Percentiles rank a stretch among this genome's conserved stretches.
Evolutionary conservation across 2,797 vertebrate species (phyloP).

Genomic region (Sebastes vulpes): DNA sequence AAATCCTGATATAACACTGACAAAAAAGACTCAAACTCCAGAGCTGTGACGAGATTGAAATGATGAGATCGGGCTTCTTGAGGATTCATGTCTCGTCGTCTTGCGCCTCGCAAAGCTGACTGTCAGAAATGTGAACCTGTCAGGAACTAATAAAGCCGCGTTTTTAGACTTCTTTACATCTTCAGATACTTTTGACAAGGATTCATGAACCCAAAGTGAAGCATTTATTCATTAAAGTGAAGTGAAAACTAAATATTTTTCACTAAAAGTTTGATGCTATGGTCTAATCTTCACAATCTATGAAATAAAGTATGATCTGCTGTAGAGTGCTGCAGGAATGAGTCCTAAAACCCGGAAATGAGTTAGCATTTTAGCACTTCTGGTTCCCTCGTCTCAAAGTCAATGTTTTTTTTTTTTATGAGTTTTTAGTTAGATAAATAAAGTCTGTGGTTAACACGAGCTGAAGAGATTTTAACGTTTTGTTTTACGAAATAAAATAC

Average conservation of each 20-base stretch:
- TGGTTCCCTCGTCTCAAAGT: too few relatives aligned
- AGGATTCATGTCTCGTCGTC: not conserved
- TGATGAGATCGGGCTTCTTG: not conserved
- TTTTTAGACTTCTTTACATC: not conserved
- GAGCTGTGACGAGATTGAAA: constrained; percentile 2
- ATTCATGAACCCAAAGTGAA: not conserved
- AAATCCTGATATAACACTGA: not conserved
- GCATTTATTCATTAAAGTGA: not conserved
- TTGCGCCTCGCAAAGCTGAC: not conserved
- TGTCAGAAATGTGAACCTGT: not conserved
- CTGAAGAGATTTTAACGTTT: too few relatives aligned
- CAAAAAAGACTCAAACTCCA: not conserved
- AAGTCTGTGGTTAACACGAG: too few relatives aligned
- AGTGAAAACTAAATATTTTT: not conserved
- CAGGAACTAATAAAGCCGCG: not conserved
- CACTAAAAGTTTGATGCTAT: not conserved
- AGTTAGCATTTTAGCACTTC: too few relatives aligned
- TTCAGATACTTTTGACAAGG: not conserved
- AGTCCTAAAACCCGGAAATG: too few relatives aligned
- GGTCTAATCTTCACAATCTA: not conserved
- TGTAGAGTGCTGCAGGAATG: not conserved
- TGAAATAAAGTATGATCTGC: not conserved
- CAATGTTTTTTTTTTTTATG: too few relatives aligned
- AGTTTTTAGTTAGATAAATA: too few relatives aligned
- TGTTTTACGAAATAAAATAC: too few relatives aligned